Conservation (phyloP, 2,888 invertebrate genomes). For the Melipona beecheii region DNA sequence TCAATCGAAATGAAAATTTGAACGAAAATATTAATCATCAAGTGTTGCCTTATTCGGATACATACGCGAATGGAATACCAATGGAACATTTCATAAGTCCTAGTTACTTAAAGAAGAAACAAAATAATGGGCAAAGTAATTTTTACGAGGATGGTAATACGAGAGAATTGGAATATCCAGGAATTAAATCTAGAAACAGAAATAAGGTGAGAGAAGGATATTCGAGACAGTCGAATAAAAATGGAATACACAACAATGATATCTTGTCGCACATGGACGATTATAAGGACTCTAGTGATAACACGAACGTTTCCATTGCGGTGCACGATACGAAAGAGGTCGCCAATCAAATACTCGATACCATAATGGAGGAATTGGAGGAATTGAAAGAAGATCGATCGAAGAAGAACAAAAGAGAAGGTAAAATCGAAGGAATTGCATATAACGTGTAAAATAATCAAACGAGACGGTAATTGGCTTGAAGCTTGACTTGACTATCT, state of each 20-base stretch:
- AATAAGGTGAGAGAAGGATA: neutral
- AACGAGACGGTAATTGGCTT: neutral
- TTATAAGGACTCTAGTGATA: neutral
- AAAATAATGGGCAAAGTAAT: neutral
- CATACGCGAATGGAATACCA: slow-evolving; percentile 9
- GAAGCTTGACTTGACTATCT: slow-evolving; percentile 15
- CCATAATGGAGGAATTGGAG: slow-evolving; percentile 75
- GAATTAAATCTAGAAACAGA: neutral
- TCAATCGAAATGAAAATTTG: neutral
- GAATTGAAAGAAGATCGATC: slow-evolving; percentile 68
- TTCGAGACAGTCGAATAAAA: neutral
- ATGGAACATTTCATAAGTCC: slow-evolving; percentile 41
- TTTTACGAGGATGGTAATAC: neutral
- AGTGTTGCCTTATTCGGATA: neutral
- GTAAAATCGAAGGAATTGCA: slow-evolving; percentile 40
- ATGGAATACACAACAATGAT: neutral
- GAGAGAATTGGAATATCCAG: neutral
- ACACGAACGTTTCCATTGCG: slow-evolving; percentile 37
- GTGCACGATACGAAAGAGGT: slow-evolving; percentile 73
- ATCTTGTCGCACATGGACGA: neutral
- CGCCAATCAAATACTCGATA: slow-evolving; percentile 73
- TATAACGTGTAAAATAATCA: neutral
- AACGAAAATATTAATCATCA: slow-evolving; percentile 4
- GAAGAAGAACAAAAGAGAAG: slow-evolving; percentile 71
- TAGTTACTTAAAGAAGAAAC: slow-evolving; percentile 11